These are phyloP conservation scores for Saccostrea glomerata DNA, from an alignment of 1,140 invertebrate genomes.

Conservation along the genomic window DNA sequence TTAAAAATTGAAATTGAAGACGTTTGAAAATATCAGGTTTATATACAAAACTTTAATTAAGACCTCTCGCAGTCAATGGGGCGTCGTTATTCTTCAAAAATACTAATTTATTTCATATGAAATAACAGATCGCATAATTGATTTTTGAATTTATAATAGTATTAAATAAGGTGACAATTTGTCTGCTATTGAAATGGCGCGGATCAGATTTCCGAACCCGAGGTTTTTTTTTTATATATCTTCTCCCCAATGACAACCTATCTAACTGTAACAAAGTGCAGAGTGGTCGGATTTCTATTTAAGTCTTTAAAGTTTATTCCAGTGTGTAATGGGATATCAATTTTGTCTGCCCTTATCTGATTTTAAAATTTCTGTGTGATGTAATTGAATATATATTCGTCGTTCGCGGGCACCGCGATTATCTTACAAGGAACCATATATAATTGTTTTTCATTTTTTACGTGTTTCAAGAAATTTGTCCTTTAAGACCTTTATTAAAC, in stretches of 20 bases:
- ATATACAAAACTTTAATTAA: neutral
- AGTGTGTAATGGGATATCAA: neutral
- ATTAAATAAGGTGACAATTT: neutral
- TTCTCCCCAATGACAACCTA: neutral
- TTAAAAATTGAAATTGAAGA: neutral
- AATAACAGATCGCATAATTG: neutral
- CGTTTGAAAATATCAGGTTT: neutral
- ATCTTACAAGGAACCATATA: no score
- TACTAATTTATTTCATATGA: conserved; percentile 2
- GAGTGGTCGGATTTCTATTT: neutral
- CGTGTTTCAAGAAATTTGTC: no score
- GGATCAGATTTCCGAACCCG: neutral
- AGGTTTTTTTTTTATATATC: neutral
- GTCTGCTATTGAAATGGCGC: neutral
- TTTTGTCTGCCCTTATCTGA: neutral
- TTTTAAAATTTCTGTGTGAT: neutral
- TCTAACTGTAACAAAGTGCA: neutral
- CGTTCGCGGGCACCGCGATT: neutral
- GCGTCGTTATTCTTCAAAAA: neutral
- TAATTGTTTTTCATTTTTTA: no score
- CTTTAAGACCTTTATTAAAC: no score
- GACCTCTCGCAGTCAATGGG: neutral
- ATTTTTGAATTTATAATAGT: neutral
- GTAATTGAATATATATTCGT: neutral
- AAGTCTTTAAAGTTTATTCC: neutral